These are phyloP conservation scores for Microchirus variegatus DNA, from an alignment of 2,797 vertebrate species.

Conservation along the genomic window DNA sequence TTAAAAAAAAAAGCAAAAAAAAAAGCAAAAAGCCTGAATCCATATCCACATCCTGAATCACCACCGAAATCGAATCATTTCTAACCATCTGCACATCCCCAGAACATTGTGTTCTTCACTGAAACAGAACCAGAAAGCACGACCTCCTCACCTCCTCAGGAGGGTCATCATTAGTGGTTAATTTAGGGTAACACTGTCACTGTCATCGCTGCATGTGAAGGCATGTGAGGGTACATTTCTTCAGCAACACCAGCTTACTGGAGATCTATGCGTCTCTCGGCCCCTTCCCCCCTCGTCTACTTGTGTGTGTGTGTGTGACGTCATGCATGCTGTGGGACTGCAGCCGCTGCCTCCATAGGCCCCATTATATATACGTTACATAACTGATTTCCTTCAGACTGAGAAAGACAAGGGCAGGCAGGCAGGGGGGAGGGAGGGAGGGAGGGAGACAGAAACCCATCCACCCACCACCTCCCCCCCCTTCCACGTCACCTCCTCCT, in stretches of 20 bases:
- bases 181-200: too few relatives aligned
- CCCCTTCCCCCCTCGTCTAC: background rate
- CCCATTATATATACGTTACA: slow-evolving; percentile 69
- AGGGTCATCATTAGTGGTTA: too few relatives aligned
- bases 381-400: slow-evolving; percentile 52
- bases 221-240: background rate
- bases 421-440: background rate
- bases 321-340: slow-evolving; percentile 32
- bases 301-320: slow-evolving; percentile 33
- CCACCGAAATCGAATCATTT: too few relatives aligned
- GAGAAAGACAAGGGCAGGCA: slow-evolving; percentile 10
- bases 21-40: too few relatives aligned
- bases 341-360: slow-evolving; percentile 40
- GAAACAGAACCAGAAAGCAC: too few relatives aligned
- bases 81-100: too few relatives aligned
- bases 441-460: slow-evolving; percentile 24
- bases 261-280: slow-evolving; percentile 2
- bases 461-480: background rate
- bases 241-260: background rate
- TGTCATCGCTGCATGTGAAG: too few relatives aligned
- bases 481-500: background rate
- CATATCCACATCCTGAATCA: too few relatives aligned
- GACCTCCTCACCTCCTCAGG: too few relatives aligned
- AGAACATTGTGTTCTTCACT: too few relatives aligned
- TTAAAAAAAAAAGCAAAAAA: too few relatives aligned